phyloP scores from a whole-genome alignment of 1,140 invertebrate species.

The Euwallacea fornicatus region DNA sequence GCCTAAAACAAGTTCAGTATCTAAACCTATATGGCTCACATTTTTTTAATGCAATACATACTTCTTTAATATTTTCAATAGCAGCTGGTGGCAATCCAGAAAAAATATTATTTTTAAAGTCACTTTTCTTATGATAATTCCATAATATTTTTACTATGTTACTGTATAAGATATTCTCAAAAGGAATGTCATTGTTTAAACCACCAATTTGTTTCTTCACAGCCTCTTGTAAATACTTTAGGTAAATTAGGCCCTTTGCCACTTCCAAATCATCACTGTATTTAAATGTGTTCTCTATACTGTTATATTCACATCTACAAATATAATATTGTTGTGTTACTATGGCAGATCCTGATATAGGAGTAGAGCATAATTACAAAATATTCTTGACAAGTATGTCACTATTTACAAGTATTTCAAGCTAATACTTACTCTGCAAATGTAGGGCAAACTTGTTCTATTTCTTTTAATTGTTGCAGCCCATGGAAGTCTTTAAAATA shows the following conservation, averaged over 20 bases:
- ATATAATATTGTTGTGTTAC: not conserved
- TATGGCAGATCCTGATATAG: not conserved
- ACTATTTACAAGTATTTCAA: not conserved
- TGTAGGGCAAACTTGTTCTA: constrained; percentile 17
- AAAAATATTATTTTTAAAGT: constrained; percentile 15
- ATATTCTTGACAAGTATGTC: not conserved
- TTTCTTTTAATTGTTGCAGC: constrained; percentile 30
- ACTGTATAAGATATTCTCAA: constrained; percentile 36
- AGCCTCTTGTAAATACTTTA: constrained; percentile 36
- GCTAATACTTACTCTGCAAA: constrained; percentile 32
- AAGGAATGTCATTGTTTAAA: constrained; percentile 32
- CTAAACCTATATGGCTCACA: not conserved
- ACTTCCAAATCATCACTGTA: constrained; percentile 27
- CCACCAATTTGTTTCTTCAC: constrained; percentile 34
- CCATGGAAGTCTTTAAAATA: constrained; percentile 43
- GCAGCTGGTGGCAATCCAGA: not conserved
- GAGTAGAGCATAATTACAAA: not conserved
- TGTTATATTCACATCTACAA: constrained; percentile 36
- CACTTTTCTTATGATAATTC: constrained; percentile 20
- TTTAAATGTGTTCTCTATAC: constrained; percentile 39
- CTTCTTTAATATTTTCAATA: not conserved
- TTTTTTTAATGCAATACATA: not conserved
- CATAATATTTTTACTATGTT: constrained; percentile 34
- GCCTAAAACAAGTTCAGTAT: constrained; percentile 20
- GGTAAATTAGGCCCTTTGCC: constrained; percentile 34